Evolutionary conservation across 1,140 invertebrate species (phyloP), one percentile per base, ranked within the genome.

Genomic region (Zeugodacus cucurbitae): DNA sequence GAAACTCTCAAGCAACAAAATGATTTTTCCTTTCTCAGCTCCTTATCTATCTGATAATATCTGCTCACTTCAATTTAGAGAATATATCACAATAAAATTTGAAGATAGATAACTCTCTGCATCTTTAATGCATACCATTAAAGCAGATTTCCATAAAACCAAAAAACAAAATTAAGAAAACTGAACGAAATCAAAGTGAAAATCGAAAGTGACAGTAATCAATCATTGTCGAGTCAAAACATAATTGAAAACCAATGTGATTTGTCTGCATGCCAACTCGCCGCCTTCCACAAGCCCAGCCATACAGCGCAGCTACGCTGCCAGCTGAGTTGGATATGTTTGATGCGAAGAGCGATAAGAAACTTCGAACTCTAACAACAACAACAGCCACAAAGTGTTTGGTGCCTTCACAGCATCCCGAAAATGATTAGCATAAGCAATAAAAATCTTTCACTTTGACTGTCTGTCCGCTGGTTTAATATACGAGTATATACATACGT

Each of bases 201-300:
- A 82, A 82, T 82, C 41, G 74, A 82, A 82, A 82, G 74, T 82
- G 74, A 82, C 74, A 82, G 74, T 82, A 82, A 82, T 82, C 74
- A 82, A 82, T 82, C 74, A 82, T 82, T 82, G 74, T 82, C 74
- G 74, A 82, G 74, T 82, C 74, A 82, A 82, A 82, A 54, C 74
- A 82, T 82, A 82, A 82, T 82, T 82, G 74, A 82, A 82, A 48
- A 82, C n/a, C 74, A 82, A 82, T 82, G 74, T 22, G 37, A 82
- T 82, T 82, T 82, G 74, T 82, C 41, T 48, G 70, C 64, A 7
- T 34, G 64, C 64, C 64, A 37, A 29, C 32, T 17, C 64, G 32
- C 59, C 59, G 22, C 70, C 64, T 32, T 70, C 32, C 26, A 70
- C 70, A 5, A 74, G 74, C 74, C 70, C 22, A 74, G 74, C 74